Evolutionary conservation across 35 echinoderm and acorn worm genomes (phyloP).

Genomic region (Chiridota heheva): DNA sequence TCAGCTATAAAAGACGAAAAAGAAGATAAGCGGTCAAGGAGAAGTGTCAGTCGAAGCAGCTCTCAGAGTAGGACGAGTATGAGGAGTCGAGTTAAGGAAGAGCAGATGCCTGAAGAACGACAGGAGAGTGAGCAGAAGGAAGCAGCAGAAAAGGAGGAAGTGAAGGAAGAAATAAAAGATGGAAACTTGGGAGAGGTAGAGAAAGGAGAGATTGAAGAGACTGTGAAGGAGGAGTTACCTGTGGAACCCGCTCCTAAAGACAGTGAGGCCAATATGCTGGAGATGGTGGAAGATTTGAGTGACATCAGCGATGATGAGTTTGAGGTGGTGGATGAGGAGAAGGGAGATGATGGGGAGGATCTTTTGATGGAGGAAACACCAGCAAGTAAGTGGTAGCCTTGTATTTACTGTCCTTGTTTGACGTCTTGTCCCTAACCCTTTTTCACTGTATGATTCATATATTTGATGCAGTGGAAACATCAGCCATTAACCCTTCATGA

Average conservation of each 20-base stretch:
- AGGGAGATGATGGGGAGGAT: neutral
- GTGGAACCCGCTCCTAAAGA: too few relatives aligned
- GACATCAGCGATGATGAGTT: slow-evolving; percentile 41
- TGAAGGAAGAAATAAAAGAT: slow-evolving; percentile 20
- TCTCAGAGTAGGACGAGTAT: slow-evolving; percentile 1
- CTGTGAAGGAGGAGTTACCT: neutral
- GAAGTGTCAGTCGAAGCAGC: slow-evolving; percentile 1
- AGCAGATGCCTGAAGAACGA: slow-evolving; percentile 2
- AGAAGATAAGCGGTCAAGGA: neutral
- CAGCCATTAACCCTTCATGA: too few relatives aligned
- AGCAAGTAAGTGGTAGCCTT: slow-evolving; percentile 48
- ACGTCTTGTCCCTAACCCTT: too few relatives aligned
- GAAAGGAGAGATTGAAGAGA: slow-evolving; percentile 19
- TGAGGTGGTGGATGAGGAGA: slow-evolving; percentile 28
- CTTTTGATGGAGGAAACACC: slow-evolving; percentile 24
- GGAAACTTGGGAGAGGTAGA: slow-evolving; percentile 10
- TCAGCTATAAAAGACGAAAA: slow-evolving; percentile 3
- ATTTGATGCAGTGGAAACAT: too few relatives aligned
- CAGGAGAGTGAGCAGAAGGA: neutral
- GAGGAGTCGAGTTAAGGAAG: neutral
- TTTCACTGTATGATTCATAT: too few relatives aligned
- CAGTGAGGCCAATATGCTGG: neutral
- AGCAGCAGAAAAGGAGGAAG: slow-evolving; percentile 17
- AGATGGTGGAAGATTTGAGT: slow-evolving; percentile 4
- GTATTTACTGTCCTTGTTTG: too few relatives aligned